Conservation (phyloP, 1,140 invertebrate species). For the Trichoplusia ni region DNA sequence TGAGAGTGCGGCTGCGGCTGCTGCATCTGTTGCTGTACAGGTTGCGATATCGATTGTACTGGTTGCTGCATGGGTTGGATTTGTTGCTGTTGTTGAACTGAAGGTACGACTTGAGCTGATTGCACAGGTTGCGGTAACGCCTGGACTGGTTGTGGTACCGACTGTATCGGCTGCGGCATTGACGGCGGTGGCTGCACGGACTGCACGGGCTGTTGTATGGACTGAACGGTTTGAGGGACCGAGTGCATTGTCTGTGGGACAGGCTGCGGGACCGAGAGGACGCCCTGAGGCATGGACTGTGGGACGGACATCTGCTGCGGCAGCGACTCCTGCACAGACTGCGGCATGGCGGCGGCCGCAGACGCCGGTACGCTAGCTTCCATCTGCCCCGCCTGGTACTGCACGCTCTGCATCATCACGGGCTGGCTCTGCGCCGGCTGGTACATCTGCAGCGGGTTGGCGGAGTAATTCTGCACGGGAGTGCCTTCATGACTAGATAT, state of each 20-base stretch:
- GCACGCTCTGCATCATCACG: constrained; percentile 49
- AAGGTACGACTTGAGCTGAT: not conserved
- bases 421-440: constrained; percentile 56
- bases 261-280: constrained; percentile 39
- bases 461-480: constrained; percentile 74
- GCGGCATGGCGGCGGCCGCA: constrained; percentile 23
- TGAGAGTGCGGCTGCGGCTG: constrained; percentile 13
- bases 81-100: constrained; percentile 9
- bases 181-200: constrained; percentile 36
- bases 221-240: constrained; percentile 34
- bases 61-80: constrained; percentile 32
- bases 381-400: constrained; percentile 42
- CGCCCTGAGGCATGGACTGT: constrained; percentile 50
- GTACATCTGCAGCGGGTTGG: constrained; percentile 75
- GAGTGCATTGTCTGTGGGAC: constrained; percentile 43
- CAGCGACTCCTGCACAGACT: constrained; percentile 28
- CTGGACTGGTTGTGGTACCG: constrained; percentile 23
- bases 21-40: constrained; percentile 17
- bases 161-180: constrained; percentile 31
- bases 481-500: constrained; percentile 82
- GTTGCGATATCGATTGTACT: constrained; percentile 24
- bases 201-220: constrained; percentile 36
- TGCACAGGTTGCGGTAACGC: constrained; percentile 20
- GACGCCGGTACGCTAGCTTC: constrained; percentile 32
- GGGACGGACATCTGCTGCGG: constrained; percentile 16